Evolutionary conservation across 2,797 vertebrate species (phyloP).

Genomic region (Sphenodon punctatus): DNA sequence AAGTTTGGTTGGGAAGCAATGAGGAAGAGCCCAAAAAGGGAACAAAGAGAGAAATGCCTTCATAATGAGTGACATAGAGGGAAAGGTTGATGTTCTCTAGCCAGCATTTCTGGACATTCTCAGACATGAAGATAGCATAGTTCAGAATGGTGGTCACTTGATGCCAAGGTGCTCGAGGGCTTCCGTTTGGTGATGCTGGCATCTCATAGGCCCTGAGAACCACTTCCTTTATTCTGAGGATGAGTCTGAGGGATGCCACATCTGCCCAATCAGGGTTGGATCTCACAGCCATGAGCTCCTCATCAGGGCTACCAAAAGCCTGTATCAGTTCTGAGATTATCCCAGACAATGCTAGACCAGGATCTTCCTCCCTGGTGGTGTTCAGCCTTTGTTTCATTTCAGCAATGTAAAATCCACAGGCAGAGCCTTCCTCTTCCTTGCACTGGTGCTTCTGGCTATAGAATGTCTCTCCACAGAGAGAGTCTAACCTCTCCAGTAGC

Average conservation of each 20-base stretch:
- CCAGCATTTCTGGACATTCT: slow-evolving; percentile 79
- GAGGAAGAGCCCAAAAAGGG: not conserved
- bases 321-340: slow-evolving; percentile 73
- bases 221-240: slow-evolving; percentile 75
- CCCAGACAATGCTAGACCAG: slow-evolving; percentile 50
- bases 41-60: not conserved
- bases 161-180: slow-evolving; percentile 65
- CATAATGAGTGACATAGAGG: slow-evolving; percentile 32
- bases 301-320: slow-evolving; percentile 60
- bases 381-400: slow-evolving; percentile 39
- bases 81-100: slow-evolving; percentile 68
- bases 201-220: slow-evolving; percentile 24
- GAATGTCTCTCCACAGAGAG: slow-evolving; percentile 59
- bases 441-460: slow-evolving; percentile 63
- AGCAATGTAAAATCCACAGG: slow-evolving; percentile 63
- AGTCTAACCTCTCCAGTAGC: slow-evolving; percentile 22
- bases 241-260: slow-evolving; percentile 75
- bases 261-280: slow-evolving; percentile 77
- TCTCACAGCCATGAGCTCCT: slow-evolving; percentile 69
- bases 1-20: not conserved
- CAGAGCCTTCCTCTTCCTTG: slow-evolving; percentile 47
- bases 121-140: slow-evolving; percentile 74
- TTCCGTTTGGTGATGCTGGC: accelerated
- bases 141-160: slow-evolving; percentile 56
- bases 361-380: not conserved